Evolutionary conservation across 2,888 invertebrate species (phyloP), one percentile per base, ranked within the genome.

Genomic region (Megalurothrips usitatus): DNA sequence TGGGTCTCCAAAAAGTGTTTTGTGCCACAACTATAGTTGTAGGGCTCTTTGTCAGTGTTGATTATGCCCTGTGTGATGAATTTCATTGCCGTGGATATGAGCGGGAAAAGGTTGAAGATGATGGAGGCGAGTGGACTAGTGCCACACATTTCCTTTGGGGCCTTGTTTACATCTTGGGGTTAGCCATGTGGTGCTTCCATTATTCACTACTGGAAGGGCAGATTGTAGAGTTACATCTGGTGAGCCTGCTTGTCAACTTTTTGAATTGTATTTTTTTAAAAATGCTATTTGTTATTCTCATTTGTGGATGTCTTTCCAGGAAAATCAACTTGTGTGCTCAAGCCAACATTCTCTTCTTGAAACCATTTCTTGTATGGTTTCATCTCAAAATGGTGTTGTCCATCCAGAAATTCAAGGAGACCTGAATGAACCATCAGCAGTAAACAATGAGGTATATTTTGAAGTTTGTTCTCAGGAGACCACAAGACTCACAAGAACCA

Each of bases 61-160:
- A 91, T 86, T 91, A 91, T 85, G 90, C 90, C 9, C 86, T 91
- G 19, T 91, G 91, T 84, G 90, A 91, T 85, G 90, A 91, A 85
- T 91, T 91, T 84, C 88, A 90, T 80, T 91, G 91, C 84, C 88
- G 91, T 82, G 91, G 91, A 17, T 87, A 87, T 84, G 88, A 88
- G 83, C 85, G 88, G 68, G 86, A 87, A 80, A 85, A 85, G 63
- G 85, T 86, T 34, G 84, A 85, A 26, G 87, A 87, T 82, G 88
- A 88, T 84, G 85, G 86, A 43, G 88, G 87, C 4, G 79, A 84
- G 14, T 88, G 88, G 88, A 85, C 84, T n/a, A 90, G 90, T 90
- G 88, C 89, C 81, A 87, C 87, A 47, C 89, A 90, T 84, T 88
- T 89, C 9, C 86, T 89, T 81, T 91, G 91, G 91, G 90, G 90